Base-by-base conservation (phyloP, 2,888 invertebrate genomes). In the Drosophila mayaguana region DNA sequence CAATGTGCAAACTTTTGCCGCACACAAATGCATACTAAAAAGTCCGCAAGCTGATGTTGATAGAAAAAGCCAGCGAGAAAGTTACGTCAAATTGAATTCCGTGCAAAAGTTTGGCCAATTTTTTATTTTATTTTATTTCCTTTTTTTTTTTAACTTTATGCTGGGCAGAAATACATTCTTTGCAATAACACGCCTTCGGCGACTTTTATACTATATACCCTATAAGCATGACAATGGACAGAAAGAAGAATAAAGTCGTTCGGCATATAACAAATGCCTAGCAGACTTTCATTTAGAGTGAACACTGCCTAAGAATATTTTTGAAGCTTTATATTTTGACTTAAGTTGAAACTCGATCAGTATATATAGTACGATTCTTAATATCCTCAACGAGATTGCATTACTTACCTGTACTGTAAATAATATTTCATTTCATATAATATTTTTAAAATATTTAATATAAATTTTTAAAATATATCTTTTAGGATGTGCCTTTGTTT, bases 11-110 rank as follows among this genome's bases (percentile, higher is more conserved):
- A 89, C 68, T 85, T 83, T 80, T 67, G 53, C 53, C 61, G 42
- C 64, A 42, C 50, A 65, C 60, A 62, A 71, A 71, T 67, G 88
- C 87, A 83, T 83, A 81, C 82, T 84, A 84, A 88, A 86, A 90
- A 86, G 81, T 83, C 81, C 64, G 20, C 57, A 81, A 74, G 46
- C 59, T 45, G 71, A 67, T 70, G 83, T 83, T 80, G 76, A 88
- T 82, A 56, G 72, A 46, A 67, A 69, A 69, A 63, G 45, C 60
- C 69, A 63, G 76, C 56, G 55, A 46, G 59, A 82, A 84, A 90
- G 84, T 84, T 84, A 74, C 64, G 74, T 63, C 81, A 84, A 84
- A 84, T 84, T 90, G 83, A 84, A 84, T 84, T 84, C 59, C 81
- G 81, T 83, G 75, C 68, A 71, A 74, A 89, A 83, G 68, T 75